Conservation (phyloP, 2,797 vertebrate species). For the Enteromius trimaculatus region DNA sequence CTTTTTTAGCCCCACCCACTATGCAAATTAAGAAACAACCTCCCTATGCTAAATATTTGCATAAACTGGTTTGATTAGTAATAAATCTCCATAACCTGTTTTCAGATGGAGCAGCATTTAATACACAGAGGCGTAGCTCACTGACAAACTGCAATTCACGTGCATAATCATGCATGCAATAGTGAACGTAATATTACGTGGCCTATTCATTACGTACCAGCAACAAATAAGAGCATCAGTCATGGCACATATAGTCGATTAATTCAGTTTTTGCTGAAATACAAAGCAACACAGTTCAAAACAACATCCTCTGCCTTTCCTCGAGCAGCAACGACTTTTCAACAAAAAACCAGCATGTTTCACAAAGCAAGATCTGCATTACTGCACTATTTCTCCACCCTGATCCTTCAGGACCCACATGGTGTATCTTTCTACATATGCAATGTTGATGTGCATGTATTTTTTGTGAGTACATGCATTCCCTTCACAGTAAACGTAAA, state of each 20-base stretch:
- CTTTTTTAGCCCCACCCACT: background rate
- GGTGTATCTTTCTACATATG: background rate
- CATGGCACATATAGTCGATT: background rate
- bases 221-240: background rate
- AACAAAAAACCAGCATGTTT: background rate
- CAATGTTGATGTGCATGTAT: background rate
- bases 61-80: background rate
- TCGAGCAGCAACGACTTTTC: background rate
- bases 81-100: too few relatives aligned
- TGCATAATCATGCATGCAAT: too few relatives aligned
- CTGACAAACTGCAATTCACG: too few relatives aligned
- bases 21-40: background rate
- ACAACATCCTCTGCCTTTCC: background rate
- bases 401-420: slow-evolving; percentile 27
- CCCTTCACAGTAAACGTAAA: background rate
- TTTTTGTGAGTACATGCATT: background rate
- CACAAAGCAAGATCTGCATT: background rate
- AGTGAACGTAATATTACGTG: too few relatives aligned
- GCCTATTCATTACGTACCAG: background rate
- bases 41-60: background rate
- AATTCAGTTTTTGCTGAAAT: background rate
- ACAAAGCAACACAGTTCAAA: background rate
- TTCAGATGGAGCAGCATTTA: too few relatives aligned
- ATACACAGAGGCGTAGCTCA: too few relatives aligned
- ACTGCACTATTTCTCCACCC: background rate